Percentiles rank a stretch among this genome's conserved stretches.
These are phyloP conservation scores for Platycheirus albimanus DNA, from an alignment of 2,888 invertebrate genomes.

Conservation along the genomic window DNA sequence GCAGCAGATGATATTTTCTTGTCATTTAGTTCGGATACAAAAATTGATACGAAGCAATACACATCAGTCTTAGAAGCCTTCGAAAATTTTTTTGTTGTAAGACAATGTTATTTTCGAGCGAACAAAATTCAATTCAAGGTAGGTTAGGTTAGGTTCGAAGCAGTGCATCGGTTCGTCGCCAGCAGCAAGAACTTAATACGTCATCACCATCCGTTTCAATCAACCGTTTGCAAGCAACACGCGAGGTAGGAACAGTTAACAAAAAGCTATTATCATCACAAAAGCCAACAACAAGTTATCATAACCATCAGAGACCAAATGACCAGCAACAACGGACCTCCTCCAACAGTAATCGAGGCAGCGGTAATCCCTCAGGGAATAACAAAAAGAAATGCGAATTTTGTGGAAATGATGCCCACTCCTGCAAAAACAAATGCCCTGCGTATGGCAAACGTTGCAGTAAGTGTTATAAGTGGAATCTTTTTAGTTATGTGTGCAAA, in stretches of 20 bases:
- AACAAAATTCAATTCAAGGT: slow-evolving; percentile 10
- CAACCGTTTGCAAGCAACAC: slow-evolving; percentile 11
- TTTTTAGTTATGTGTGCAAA: slow-evolving; percentile 32
- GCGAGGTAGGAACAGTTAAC: too few species aligned
- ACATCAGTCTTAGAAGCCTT: neutral
- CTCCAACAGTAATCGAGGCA: slow-evolving; percentile 1
- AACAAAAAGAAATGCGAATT: slow-evolving; percentile 12
- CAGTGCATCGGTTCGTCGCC: slow-evolving; percentile 9
- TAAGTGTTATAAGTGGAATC: slow-evolving; percentile 26
- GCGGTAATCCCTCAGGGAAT: neutral
- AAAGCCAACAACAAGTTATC: neutral
- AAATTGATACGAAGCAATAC: neutral
- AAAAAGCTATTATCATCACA: neutral
- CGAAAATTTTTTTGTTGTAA: slow-evolving; percentile 12
- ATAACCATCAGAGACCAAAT: neutral
- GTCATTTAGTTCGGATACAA: neutral
- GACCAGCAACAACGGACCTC: neutral
- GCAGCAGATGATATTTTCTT: neutral
- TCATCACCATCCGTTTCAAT: slow-evolving; percentile 2
- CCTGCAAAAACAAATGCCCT: neutral
- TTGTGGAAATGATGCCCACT: slow-evolving; percentile 15
- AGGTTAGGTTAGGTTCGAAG: too few species aligned
- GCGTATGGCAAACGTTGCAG: slow-evolving; percentile 16
- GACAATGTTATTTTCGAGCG: slow-evolving; percentile 23
- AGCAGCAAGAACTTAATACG: slow-evolving; percentile 30